Percentiles rank a stretch among this genome's conserved stretches.
Conservation (phyloP, 2,797 vertebrate species). For the Rhinatrema bivittatum region DNA sequence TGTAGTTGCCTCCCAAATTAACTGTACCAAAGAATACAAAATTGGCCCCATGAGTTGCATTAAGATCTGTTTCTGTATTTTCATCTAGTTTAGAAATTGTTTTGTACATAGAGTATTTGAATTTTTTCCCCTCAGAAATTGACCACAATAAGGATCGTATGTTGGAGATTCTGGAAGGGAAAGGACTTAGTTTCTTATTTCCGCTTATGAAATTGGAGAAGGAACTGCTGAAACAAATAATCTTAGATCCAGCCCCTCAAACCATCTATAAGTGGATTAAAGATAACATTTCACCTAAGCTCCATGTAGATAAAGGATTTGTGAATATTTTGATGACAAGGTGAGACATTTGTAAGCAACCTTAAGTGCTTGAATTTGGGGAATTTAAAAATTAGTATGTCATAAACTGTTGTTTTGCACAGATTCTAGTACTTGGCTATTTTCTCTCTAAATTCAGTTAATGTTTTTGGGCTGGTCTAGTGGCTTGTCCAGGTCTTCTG, state of each 20-base stretch:
- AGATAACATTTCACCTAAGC: slow-evolving; percentile 96
- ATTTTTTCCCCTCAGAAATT: slow-evolving; percentile 67
- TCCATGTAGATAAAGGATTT: slow-evolving; percentile 97
- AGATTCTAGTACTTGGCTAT: no score
- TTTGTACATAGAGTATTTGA: background rate
- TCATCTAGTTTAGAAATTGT: no score
- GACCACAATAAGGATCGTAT: slow-evolving; percentile 98
- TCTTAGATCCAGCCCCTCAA: slow-evolving; percentile 92
- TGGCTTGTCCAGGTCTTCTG: no score
- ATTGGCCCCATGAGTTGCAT: no score
- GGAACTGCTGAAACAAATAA: slow-evolving; percentile 92
- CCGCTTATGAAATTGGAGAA: slow-evolving; percentile 96
- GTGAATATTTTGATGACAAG: slow-evolving; percentile 99
- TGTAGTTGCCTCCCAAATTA: no score
- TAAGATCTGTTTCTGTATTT: no score
- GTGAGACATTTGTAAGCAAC: slow-evolving; percentile 41
- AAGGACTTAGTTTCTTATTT: slow-evolving; percentile 94
- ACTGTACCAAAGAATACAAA: no score
- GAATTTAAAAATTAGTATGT: background rate
- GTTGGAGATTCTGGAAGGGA: slow-evolving; percentile 96
- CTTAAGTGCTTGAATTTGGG: no score
- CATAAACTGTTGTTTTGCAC: no score
- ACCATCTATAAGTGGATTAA: slow-evolving; percentile 99
- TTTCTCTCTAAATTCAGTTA: no score
- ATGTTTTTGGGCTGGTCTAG: no score